Evolutionary conservation across 2,888 invertebrate genomes (phyloP), one percentile per base, ranked within the genome.

Genomic region (Agrotis puta): DNA sequence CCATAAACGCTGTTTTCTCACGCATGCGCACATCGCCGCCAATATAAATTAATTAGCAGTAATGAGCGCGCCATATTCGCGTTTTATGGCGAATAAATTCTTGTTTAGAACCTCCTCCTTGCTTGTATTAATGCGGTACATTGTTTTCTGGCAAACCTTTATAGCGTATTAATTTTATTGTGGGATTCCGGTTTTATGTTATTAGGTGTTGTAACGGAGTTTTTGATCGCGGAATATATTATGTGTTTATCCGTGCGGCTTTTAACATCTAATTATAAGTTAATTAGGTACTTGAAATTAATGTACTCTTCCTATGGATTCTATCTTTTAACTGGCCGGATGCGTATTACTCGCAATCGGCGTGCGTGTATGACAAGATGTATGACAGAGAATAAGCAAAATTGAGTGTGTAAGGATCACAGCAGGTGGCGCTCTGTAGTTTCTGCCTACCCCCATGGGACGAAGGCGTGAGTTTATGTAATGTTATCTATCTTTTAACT

Each of bases 11-110:
- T 50, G 24, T n/a, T 16, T 1, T 3, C 7, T 1, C 47, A 63
- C 84, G 84, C 84, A 80, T 80, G 84, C 84, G 84, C 56, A 27
- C 18, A 24, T 27, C 43, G 51, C 33, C 70, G 59, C 59, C 82
- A 59, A 84, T 84, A 83, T 79, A 83, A 83, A 83, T 83, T 82
- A 84, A 84, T 84, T 83, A 81, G 77, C 70, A 39, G 50, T 81
- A 82, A 84, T 81, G 84, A 84, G 76, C 68, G 61, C 54, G 65
- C 77, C 66, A 57, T 74, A 71, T 82, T 73, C 71, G 59, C 77
- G 78, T 61, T 82, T 81, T 77, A 74, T 77, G 78, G 70, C 57
- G 57, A 84, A 74, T 74, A 77, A 84, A 82, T 65, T 70, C 63
- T 65, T 73, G 70, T 82, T 73, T 73, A 79, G 76, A 45, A 61